Evolutionary conservation across 2,888 invertebrate species (phyloP).

Genomic region (Sericinus montela): DNA sequence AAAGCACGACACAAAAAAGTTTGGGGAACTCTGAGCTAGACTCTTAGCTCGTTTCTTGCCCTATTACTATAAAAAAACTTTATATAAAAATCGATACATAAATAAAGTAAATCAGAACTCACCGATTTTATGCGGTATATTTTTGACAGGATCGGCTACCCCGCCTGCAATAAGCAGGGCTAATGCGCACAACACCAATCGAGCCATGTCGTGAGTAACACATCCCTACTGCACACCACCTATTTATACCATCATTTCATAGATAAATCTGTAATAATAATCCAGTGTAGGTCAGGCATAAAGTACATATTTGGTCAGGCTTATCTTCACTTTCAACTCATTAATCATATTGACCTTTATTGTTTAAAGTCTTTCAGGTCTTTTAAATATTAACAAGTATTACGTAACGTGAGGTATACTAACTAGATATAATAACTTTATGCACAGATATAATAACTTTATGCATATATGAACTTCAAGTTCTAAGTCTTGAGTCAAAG

Average conservation of each 20-base stretch:
- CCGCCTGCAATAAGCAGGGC: slow-evolving; percentile 52
- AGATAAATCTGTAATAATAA: slow-evolving; percentile 17
- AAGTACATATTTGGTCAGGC: not conserved
- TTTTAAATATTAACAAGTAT: too few species aligned
- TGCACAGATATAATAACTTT: too few species aligned
- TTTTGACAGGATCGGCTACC: slow-evolving; percentile 41
- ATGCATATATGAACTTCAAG: too few species aligned
- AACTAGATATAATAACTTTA: too few species aligned
- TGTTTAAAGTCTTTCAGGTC: not conserved
- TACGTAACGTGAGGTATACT: too few species aligned
- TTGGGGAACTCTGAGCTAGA: too few species aligned
- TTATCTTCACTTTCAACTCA: not conserved
- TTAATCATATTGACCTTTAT: not conserved
- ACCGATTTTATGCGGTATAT: slow-evolving; percentile 46
- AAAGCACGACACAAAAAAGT: too few species aligned
- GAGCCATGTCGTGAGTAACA: slow-evolving; percentile 54
- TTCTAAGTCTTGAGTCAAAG: too few species aligned
- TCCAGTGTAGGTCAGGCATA: slow-evolving; percentile 16
- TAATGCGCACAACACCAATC: slow-evolving; percentile 47
- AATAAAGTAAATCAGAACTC: not conserved
- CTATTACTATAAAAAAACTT: too few species aligned
- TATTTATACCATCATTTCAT: slow-evolving; percentile 27
- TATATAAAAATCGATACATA: too few species aligned
- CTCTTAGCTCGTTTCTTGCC: too few species aligned
- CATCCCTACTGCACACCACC: slow-evolving; percentile 12